These are phyloP conservation scores for Semnornis frantzii DNA, from an alignment of 2,113 vertebrate genomes.

Conservation along the genomic window DNA sequence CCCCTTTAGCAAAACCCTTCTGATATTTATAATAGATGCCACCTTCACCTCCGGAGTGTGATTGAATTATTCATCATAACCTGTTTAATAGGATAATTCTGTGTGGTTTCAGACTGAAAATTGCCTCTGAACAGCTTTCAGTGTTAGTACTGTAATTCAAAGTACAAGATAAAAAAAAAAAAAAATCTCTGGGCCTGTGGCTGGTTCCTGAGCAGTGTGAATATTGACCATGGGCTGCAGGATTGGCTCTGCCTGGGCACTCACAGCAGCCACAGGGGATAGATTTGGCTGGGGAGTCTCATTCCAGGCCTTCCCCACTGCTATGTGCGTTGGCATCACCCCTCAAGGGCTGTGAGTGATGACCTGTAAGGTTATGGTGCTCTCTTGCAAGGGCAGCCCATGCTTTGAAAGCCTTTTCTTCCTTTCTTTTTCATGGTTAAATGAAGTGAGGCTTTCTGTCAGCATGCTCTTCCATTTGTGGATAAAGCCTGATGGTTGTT, in stretches of 20 bases:
- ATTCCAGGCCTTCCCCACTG: not conserved
- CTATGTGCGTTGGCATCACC: rapidly evolving
- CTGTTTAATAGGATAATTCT: not conserved
- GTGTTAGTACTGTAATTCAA: not conserved
- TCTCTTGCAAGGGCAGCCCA: not conserved
- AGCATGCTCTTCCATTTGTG: not conserved
- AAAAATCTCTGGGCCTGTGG: rapidly evolving
- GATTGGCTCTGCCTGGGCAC: not conserved
- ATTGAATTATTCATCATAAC: not conserved
- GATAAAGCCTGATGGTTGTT: not conserved
- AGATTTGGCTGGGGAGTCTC: not conserved
- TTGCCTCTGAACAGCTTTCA: not conserved
- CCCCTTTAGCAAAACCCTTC: not conserved
- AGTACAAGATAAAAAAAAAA: not conserved
- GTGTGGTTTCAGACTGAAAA: not conserved
- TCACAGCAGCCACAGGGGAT: not conserved
- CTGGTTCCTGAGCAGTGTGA: rapidly evolving
- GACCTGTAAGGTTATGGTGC: too few species aligned
- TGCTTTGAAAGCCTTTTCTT: not conserved
- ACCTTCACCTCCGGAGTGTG: not conserved
- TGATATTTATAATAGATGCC: not conserved
- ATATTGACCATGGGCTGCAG: not conserved
- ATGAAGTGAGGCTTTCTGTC: not conserved
- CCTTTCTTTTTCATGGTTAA: not conserved
- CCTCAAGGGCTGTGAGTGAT: rapidly evolving